Evolutionary conservation across 2,797 vertebrate genomes (phyloP).

Genomic region (Molossus alvarezi): DNA sequence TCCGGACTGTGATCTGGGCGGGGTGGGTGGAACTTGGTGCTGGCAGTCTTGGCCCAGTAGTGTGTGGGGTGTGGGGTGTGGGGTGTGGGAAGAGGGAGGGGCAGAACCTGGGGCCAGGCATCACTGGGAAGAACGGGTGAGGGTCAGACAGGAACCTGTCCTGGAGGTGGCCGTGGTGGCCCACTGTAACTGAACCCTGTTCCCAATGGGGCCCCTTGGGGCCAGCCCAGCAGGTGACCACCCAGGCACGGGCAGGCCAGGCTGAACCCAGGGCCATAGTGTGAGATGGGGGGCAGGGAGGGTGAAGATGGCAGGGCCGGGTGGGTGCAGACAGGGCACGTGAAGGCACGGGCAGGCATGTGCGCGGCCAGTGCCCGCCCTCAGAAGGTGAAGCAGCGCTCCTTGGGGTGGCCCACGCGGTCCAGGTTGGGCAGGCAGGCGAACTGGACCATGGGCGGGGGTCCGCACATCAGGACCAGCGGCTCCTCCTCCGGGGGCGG

Average conservation of each 20-base stretch:
- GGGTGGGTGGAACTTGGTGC: rapidly evolving
- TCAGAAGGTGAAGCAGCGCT: slow-evolving; percentile 93
- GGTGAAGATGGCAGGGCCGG: background rate
- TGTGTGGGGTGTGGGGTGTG: background rate
- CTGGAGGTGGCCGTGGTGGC: background rate
- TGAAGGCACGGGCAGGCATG: rapidly evolving
- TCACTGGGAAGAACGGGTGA: background rate
- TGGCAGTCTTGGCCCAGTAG: background rate
- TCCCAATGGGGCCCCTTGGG: slow-evolving; percentile 32
- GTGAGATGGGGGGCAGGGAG: background rate
- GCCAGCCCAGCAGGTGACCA: slow-evolving; percentile 25
- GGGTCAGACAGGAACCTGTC: background rate
- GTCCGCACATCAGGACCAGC: slow-evolving; percentile 97
- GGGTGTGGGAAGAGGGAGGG: rapidly evolving
- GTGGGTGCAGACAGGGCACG: rapidly evolving
- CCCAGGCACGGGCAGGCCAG: slow-evolving; percentile 6
- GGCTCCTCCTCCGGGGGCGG: slow-evolving; percentile 93
- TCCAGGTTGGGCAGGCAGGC: slow-evolving; percentile 98
- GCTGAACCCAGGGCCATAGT: slow-evolving; percentile 52
- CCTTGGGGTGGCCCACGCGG: slow-evolving; percentile 93
- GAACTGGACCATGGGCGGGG: slow-evolving; percentile 98
- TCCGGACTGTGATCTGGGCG: background rate
- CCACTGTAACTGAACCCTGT: background rate
- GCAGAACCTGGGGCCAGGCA: rapidly evolving
- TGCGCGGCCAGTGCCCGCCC: background rate